Evolutionary conservation across 2,888 invertebrate species (phyloP), one percentile per base, ranked within the genome.

Genomic region (Dynastes maya): DNA sequence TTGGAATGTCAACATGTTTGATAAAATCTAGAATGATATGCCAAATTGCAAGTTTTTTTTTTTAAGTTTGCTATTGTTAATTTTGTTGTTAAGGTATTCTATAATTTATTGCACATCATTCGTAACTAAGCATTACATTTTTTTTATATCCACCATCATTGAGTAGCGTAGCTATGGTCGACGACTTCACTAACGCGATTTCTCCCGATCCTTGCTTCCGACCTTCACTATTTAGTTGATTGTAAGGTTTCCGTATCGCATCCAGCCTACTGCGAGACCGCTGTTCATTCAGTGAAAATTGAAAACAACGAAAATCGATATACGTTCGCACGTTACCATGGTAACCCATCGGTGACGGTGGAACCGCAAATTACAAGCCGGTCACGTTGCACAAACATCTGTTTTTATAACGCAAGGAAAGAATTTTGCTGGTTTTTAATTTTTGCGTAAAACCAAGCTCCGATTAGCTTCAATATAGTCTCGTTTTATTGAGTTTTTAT

Each of bases 281-380:
- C 55, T 29, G 55, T 71, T 71, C 71, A 71, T 71, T 71, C 71
- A 71, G 37, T 71, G 55, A 71, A 71, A 71, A 71, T 58, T 37
- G 71, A 55, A 71, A 71, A 71, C 71, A 71, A 71, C 55, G 58
- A 71, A 71, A 71, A 71, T 71, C 71, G 71, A 37, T 58, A 55
- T 71, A 71, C 70, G 53, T 53, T 53, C 70, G 16, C 37, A n/a
- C 70, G 70, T 71, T 32, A n/a, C 53, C 70, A 55, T 71, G 55
- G 16, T 29, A 29, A 71, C 70, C 32, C 68, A 68, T 55, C 37
- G 32, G 37, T 71, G 70, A 71, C 70, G 55, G 55, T 32, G 53
- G 4, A 29, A 32, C 32, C 5, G 68, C 27, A 32, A 45, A 70
- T 51, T 40, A 13, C 51, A 68, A 27, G 29, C 27, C 13, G 53